Base-by-base conservation (phyloP, 2,797 vertebrate genomes). In the Clangula hyemalis region DNA sequence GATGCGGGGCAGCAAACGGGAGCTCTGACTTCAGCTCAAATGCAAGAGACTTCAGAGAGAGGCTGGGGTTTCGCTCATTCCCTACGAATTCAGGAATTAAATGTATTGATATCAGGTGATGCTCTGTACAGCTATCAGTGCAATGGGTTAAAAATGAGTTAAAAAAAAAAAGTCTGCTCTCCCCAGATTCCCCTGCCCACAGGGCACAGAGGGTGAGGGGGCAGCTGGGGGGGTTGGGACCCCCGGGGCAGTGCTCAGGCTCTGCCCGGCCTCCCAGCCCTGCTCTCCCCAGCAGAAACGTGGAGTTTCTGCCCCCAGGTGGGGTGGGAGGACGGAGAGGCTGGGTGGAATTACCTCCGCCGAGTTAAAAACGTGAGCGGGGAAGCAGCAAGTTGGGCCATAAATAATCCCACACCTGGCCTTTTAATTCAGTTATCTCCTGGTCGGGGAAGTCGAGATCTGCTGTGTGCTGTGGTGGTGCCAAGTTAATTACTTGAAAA, bases 401-500 rank as follows among this genome's bases (percentile, higher is more conserved):
- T 95, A 93, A 97, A 97, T 95, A 97, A 95, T 94, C 92, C 91
- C 89, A 89, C 87, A 95, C 93, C 95, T 97, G 96, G 94, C 96
- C 94, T 96, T 97, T 96, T 94, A 94, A 96, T 94, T 89, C 93
- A 92, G 92, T 96, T 91, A 87, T 97, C 93, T 97, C 90, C 93
- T 87, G 78, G 92, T 96, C 41, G 16, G 90, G 89, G 58, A 65
- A 95, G 94, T 94, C 39, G 19, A 57, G 93, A 45, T 93, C 92
- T 89, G 94, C 95, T 69, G 72, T 62, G 87, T 89, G 94, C 93
- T 90, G 92, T 88, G 94, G 86, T 76, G 93, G 49, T 96, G 96
- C 95, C 95, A 96, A 96, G 96, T 96, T 97, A 96, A 96, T 97
- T 95, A 96, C 96, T 96, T 87, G 94, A 96, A 96, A 96, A 97